phyloP scores from a whole-genome alignment of 53 echinoderm and acorn worm species.

The Pentamera pediparva region DNA sequence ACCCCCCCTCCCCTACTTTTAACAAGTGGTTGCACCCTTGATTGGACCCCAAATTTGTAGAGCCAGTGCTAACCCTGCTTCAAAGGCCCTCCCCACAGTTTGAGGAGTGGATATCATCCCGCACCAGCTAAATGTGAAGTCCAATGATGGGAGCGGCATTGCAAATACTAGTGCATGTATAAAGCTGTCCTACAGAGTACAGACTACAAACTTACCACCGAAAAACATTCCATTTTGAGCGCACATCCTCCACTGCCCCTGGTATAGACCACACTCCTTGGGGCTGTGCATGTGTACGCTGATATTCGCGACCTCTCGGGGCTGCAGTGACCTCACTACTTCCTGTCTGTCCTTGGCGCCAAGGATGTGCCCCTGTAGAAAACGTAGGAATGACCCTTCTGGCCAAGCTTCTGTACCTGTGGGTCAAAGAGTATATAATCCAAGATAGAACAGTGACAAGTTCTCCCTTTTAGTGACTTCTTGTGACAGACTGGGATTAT shows the following conservation, averaged over 20 bases:
- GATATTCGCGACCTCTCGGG: constrained; percentile 61
- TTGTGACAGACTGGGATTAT: too few relatives aligned
- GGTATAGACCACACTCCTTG: constrained; percentile 75
- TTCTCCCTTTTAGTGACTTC: too few relatives aligned
- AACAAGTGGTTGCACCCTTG: too few relatives aligned
- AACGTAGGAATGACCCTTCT: constrained; percentile 67
- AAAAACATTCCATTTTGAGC: constrained; percentile 75
- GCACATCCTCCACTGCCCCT: constrained; percentile 97
- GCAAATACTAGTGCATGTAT: background rate
- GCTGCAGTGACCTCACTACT: constrained; percentile 53
- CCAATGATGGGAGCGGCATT: too few relatives aligned
- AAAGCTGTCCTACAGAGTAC: background rate
- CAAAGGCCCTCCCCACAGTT: too few relatives aligned
- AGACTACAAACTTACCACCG: constrained; percentile 57
- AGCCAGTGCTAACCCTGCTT: too few relatives aligned
- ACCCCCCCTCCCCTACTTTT: too few relatives aligned
- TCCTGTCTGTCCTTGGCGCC: constrained; percentile 66
- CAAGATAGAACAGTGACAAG: background rate
- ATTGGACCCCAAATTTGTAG: too few relatives aligned
- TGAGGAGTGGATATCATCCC: too few relatives aligned
- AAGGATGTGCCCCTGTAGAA: constrained; percentile 79
- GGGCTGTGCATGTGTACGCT: constrained; percentile 92
- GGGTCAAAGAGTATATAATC: background rate
- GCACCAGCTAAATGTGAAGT: background rate
- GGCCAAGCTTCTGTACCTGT: constrained; percentile 82